Evolutionary conservation across 1,140 invertebrate species (phyloP).

Genomic region (Gonioctena quinquepunctata): DNA sequence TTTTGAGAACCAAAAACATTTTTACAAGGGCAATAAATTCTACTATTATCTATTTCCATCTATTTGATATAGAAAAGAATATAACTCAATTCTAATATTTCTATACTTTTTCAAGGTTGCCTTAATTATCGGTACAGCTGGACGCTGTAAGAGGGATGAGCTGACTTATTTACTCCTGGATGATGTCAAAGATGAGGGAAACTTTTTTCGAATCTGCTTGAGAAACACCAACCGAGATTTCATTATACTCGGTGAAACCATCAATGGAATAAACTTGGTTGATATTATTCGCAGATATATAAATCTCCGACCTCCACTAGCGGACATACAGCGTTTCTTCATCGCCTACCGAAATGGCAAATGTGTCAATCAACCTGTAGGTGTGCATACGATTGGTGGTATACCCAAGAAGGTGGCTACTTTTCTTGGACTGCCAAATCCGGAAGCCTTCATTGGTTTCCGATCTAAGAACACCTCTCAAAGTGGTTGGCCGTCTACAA

Average conservation of each 20-base stretch:
- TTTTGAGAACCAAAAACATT: no score
- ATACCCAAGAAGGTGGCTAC: background rate
- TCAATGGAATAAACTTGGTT: background rate
- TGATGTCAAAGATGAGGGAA: background rate
- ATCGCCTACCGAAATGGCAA: constrained; percentile 4
- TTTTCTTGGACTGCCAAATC: background rate
- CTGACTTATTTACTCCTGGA: background rate
- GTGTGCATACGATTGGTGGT: background rate
- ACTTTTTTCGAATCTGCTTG: background rate
- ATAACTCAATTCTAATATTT: no score
- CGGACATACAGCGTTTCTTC: background rate
- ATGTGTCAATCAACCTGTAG: background rate
- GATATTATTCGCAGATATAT: background rate
- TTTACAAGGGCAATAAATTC: no score
- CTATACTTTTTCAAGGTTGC: background rate
- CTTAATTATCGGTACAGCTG: background rate
- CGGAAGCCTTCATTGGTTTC: background rate
- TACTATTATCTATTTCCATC: no score
- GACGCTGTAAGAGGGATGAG: background rate
- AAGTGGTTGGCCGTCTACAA: background rate
- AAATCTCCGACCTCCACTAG: background rate
- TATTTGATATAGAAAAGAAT: no score
- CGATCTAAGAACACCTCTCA: background rate
- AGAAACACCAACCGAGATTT: background rate
- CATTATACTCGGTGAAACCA: background rate